Base-by-base conservation (phyloP, 2,113 vertebrate genomes). In the Microtus richardsoni region DNA sequence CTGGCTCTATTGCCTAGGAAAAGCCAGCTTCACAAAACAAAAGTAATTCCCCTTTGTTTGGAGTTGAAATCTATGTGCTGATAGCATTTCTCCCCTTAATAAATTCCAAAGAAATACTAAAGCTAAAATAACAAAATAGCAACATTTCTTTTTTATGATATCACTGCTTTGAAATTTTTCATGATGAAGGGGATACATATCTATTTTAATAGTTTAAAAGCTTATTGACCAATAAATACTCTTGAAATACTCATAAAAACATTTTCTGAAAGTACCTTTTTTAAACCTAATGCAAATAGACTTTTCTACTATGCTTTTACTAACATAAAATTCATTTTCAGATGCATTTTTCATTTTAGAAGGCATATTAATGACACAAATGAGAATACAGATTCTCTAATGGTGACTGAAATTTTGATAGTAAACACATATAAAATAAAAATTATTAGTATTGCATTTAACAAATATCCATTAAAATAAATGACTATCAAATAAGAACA, bases 1-100 rank as follows among this genome's bases (percentile, higher is more conserved):
- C 77, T 71, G 71, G 30, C 82, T 95, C 74, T 95, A 94, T 88
- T 95, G 44, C 93, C 84, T 96, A 94, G 75, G 91, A 97, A 96
- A 97, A 95, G n/a, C 10, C 80, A 91, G 68, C 79, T 89, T 93
- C 66, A 80, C 44, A 66, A 80, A 68, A 92, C 47, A 82, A 88
- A 96, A 93, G 41, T 44, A 88, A 94, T 87, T 75, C 71, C 7
- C 90, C n/a, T 93, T 91, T 94, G 52, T 92, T 82, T 88, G 78
- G 24, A 21, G 60, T 24, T 93, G 60, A 94, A 44, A n/a, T 87
- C 58, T 95, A 94, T 36, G 21, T 86, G 39, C 11, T 92, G 33
- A 6, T 62, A 22, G 70, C 71, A 82, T 64, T 94, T 95, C 58
- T 86, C 44, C 22, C 33, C 47, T 94, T 93, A n/a, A 90, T 1